Conservation (phyloP, 1,140 invertebrate species). For the Drosophila hydei region DNA sequence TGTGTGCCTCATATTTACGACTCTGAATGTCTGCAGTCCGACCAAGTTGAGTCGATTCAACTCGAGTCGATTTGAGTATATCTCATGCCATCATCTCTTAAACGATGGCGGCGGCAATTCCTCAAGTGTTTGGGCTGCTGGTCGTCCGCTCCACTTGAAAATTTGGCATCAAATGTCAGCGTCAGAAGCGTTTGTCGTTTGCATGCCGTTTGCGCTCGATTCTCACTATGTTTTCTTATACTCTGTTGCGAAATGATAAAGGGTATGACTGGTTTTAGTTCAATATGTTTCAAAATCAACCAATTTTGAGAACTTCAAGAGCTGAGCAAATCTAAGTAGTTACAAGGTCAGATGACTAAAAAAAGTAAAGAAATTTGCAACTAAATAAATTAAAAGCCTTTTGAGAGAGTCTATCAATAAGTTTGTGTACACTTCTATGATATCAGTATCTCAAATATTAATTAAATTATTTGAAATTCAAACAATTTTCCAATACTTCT, state of each 20-base stretch:
- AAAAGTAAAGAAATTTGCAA: too few relatives aligned
- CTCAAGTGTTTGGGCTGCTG: slow-evolving; percentile 78
- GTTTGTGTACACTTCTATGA: too few relatives aligned
- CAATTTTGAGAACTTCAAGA: too few relatives aligned
- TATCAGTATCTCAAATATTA: too few relatives aligned
- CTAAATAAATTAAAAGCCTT: too few relatives aligned
- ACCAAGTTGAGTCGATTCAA: slow-evolving; percentile 14
- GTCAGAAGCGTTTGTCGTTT: slow-evolving; percentile 68
- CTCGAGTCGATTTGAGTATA: slow-evolving; percentile 32
- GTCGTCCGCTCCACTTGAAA: slow-evolving; percentile 72
- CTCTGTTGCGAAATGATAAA: neutral
- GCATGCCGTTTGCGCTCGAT: slow-evolving; percentile 69
- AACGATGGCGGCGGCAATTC: slow-evolving; percentile 79
- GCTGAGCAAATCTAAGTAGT: too few relatives aligned
- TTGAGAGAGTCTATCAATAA: too few relatives aligned
- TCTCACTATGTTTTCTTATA: slow-evolving; percentile 61
- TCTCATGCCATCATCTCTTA: slow-evolving; percentile 80
- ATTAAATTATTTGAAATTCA: too few relatives aligned
- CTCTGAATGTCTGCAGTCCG: slow-evolving; percentile 45
- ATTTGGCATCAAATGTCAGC: slow-evolving; percentile 82
- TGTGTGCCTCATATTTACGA: slow-evolving; percentile 81
- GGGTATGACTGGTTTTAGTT: neutral
- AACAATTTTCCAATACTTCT: neutral
- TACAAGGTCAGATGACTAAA: too few relatives aligned
- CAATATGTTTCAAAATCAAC: too few relatives aligned